phyloP scores from a whole-genome alignment of 2,888 invertebrate genomes.

The Charanyca ferruginea region DNA sequence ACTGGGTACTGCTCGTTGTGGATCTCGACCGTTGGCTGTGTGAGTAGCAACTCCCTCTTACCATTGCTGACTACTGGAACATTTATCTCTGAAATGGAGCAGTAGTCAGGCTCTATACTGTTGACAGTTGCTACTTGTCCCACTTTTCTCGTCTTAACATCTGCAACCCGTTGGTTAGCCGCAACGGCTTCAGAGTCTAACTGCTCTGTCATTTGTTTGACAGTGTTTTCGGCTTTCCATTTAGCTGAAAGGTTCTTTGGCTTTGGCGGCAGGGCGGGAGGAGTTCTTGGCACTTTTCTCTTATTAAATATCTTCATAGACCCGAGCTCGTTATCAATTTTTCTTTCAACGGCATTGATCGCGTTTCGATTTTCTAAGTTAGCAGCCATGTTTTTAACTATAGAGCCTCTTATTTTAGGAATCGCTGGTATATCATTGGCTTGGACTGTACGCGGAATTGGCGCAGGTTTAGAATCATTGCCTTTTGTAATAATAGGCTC shows the following conservation, averaged over 20 bases:
- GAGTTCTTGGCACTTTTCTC: conserved; percentile 92
- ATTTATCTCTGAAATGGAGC: conserved; percentile 94
- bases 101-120: conserved; percentile 93
- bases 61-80: conserved; percentile 92
- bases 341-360: conserved; percentile 85
- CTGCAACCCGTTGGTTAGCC: conserved; percentile 91
- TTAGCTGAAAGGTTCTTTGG: conserved; percentile 94
- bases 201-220: conserved; percentile 84
- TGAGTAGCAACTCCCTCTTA: conserved; percentile 89
- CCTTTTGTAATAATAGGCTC: conserved; percentile 93
- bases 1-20: conserved; percentile 88
- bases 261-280: conserved; percentile 95
- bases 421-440: conserved; percentile 76
- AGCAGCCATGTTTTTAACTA: conserved; percentile 89
- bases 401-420: conserved; percentile 88
- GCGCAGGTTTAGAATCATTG: conserved; percentile 79
- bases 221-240: conserved; percentile 91
- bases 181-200: conserved; percentile 91
- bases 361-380: conserved; percentile 87
- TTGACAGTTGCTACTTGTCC: conserved; percentile 88
- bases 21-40: conserved; percentile 90
- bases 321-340: conserved; percentile 80
- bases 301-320: conserved; percentile 89
- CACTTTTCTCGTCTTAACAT: conserved; percentile 90
- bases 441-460: conserved; percentile 77